phyloP scores from a whole-genome alignment of 2,888 invertebrate genomes.

The Synanthedon formicaeformis region DNA sequence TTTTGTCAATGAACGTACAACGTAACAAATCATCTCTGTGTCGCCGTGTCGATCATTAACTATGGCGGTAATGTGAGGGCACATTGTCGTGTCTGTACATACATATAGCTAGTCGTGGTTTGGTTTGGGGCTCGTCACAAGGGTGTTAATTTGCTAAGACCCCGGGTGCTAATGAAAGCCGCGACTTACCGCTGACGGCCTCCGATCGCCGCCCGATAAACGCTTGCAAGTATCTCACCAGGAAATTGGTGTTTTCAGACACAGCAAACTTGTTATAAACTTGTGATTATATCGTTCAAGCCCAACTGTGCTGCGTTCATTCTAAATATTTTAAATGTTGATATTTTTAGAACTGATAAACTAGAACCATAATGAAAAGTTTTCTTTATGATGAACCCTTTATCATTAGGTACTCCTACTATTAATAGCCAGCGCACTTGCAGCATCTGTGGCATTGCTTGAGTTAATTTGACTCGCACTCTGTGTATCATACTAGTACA shows the following conservation, averaged over 20 bases:
- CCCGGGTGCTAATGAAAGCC: slow-evolving; percentile 58
- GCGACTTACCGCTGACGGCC: slow-evolving; percentile 51
- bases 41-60: neutral
- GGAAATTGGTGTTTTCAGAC: slow-evolving; percentile 61
- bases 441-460: too few relatives aligned
- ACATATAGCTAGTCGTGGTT: neutral
- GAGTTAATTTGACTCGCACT: too few relatives aligned
- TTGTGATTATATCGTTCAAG: slow-evolving; percentile 25
- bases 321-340: too few relatives aligned
- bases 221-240: slow-evolving; percentile 49
- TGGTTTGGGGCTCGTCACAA: slow-evolving; percentile 24
- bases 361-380: neutral
- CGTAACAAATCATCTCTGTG: slow-evolving; percentile 5
- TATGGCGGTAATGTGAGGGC: slow-evolving; percentile 30
- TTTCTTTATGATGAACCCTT: too few relatives aligned
- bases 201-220: slow-evolving; percentile 48
- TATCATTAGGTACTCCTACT: too few relatives aligned
- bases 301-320: neutral
- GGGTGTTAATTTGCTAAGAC: slow-evolving; percentile 67
- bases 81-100: slow-evolving; percentile 8
- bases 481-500: too few relatives aligned
- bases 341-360: too few relatives aligned
- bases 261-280: slow-evolving; percentile 31
- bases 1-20: neutral
- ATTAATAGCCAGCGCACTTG: too few relatives aligned